Conservation (phyloP, 2,113 vertebrate species). For the Herpetotheres cachinnans region DNA sequence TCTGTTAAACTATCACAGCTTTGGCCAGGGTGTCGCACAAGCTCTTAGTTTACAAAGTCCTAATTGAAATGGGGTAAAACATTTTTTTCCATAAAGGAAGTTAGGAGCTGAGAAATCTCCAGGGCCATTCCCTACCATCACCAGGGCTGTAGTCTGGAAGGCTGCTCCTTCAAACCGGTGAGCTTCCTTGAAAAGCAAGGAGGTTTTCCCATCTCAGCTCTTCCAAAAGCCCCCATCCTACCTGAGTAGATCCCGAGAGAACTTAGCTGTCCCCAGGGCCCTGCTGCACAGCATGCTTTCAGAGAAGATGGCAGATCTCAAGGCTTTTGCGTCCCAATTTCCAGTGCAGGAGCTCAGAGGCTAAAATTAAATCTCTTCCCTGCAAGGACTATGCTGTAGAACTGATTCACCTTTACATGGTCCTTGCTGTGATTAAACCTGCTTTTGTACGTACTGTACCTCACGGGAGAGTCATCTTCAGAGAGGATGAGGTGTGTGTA, state of each 20-base stretch:
- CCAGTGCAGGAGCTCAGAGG: rapidly evolving
- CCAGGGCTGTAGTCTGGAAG: neutral
- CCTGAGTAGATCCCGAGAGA: neutral
- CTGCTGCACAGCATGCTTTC: neutral
- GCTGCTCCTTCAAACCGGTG: neutral
- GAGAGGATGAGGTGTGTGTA: rapidly evolving
- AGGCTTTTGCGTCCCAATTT: neutral
- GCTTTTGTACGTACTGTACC: neutral
- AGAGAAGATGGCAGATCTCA: neutral
- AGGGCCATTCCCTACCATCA: neutral
- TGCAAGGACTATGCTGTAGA: neutral
- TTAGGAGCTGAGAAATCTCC: neutral
- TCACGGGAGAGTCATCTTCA: neutral
- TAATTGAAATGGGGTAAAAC: neutral
- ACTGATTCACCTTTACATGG: neutral
- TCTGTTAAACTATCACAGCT: neutral
- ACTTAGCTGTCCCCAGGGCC: neutral
- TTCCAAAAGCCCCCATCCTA: neutral
- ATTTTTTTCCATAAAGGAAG: neutral
- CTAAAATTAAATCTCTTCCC: neutral
- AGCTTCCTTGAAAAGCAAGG: neutral
- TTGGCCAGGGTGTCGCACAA: neutral
- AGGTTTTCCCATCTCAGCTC: neutral
- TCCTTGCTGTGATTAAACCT: neutral
- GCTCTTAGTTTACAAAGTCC: neutral